Evolutionary conservation across 53 echinoderm and acorn worm species (phyloP).

Genomic region (Pentamera pediparva): DNA sequence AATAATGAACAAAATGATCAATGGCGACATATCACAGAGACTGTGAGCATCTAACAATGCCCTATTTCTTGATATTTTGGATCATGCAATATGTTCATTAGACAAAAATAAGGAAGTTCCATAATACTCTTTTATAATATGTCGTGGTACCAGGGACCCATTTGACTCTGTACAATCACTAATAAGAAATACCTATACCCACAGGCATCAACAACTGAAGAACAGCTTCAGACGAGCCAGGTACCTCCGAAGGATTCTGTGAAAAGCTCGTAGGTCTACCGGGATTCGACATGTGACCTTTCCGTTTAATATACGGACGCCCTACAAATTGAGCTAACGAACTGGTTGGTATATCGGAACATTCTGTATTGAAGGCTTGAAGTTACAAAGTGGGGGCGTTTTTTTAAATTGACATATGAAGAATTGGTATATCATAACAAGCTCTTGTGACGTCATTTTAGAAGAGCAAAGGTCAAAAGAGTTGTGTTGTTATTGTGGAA

Average conservation of each 20-base stretch:
- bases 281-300: neutral
- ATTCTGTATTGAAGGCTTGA: no score
- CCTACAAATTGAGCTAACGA: neutral
- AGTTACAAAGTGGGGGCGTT: no score
- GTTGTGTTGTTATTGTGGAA: no score
- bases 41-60: slow-evolving; percentile 7
- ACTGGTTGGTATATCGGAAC: neutral
- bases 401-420: no score
- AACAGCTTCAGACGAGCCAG: neutral
- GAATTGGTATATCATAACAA: no score
- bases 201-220: neutral
- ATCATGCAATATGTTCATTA: slow-evolving; percentile 13
- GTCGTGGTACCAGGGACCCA: neutral
- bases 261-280: neutral
- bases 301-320: slow-evolving; percentile 1
- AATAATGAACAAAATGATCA: neutral
- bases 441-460: no score
- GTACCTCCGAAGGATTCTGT: neutral
- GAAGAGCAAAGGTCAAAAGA: no score
- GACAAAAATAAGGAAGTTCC: slow-evolving; percentile 4
- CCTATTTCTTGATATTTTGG: neutral
- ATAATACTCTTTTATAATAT: neutral
- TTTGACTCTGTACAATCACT: neutral
- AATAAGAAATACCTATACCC: neutral
- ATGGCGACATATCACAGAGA: neutral